phyloP scores from a whole-genome alignment of 1,140 invertebrate genomes.

The Dreissena rostriformis region DNA sequence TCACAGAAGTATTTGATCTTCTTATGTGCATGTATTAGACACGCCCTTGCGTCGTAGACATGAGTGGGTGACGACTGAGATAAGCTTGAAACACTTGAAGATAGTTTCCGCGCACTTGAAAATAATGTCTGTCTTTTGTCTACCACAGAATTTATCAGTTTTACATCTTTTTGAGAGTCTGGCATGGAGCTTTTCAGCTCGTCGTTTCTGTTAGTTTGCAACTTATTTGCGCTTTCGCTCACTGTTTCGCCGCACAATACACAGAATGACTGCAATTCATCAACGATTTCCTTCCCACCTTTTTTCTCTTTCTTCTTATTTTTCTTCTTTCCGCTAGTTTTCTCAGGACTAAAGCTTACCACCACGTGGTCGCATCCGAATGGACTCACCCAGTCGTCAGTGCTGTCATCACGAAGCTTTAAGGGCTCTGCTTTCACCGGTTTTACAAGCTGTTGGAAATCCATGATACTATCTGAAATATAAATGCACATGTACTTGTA shows the following conservation, averaged over 20 bases:
- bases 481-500: neutral
- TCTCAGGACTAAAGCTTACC: conserved; percentile 4
- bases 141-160: neutral
- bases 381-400: conserved; percentile 35
- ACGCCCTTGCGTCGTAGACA: neutral
- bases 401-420: conserved; percentile 1
- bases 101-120: neutral
- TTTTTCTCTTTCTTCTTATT: conserved; percentile 3
- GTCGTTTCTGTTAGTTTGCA: neutral
- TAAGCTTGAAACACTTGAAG: conserved; percentile 4
- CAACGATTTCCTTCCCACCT: neutral
- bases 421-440: conserved; percentile 12
- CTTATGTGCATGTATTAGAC: conserved; percentile 37
- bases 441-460: neutral
- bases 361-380: conserved; percentile 43
- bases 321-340: conserved; percentile 19
- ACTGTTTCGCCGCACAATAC: conserved; percentile 52
- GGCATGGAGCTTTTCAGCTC: neutral
- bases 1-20: conserved; percentile 57
- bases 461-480: conserved; percentile 3
- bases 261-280: conserved; percentile 13
- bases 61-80: neutral
- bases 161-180: neutral
- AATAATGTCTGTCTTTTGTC: neutral
- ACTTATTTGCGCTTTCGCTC: neutral